Conservation (phyloP, 2,888 invertebrate genomes). For the Perdita meconis region DNA sequence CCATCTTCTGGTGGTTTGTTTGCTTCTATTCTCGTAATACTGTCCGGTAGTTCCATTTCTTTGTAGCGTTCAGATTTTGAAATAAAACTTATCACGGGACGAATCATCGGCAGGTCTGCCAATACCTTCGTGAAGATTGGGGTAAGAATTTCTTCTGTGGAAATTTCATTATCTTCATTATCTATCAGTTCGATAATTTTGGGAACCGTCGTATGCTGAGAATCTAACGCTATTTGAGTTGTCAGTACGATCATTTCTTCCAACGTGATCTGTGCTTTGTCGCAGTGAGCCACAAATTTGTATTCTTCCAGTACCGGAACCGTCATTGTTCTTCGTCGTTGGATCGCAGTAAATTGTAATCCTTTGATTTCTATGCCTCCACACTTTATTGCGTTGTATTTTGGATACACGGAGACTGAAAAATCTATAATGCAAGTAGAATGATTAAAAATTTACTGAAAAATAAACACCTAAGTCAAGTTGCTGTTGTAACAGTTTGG, state of each 20-base stretch:
- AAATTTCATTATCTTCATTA: conserved; percentile 62
- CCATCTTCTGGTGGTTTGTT: conserved; percentile 86
- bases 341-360: conserved; percentile 86
- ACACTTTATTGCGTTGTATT: conserved; percentile 83
- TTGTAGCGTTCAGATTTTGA: conserved; percentile 79
- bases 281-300: conserved; percentile 85
- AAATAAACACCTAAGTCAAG: no score
- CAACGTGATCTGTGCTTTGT: conserved; percentile 72
- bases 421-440: conserved; percentile 74
- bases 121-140: conserved; percentile 87
- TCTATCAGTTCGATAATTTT: conserved; percentile 81
- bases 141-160: conserved; percentile 83
- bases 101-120: conserved; percentile 89
- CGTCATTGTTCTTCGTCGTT: conserved; percentile 84
- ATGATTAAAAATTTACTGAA: neutral
- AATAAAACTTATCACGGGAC: conserved; percentile 88
- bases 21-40: conserved; percentile 86
- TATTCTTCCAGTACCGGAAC: conserved; percentile 86
- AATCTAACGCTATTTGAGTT: conserved; percentile 86
- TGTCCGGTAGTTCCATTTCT: conserved; percentile 84
- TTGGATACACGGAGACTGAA: conserved; percentile 81
- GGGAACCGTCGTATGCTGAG: conserved; percentile 79
- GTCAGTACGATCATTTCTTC: conserved; percentile 78
- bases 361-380: conserved; percentile 87
- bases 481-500: no score